These are phyloP conservation scores for Proteles cristata DNA, from an alignment of 2,113 vertebrate species.

Conservation along the genomic window DNA sequence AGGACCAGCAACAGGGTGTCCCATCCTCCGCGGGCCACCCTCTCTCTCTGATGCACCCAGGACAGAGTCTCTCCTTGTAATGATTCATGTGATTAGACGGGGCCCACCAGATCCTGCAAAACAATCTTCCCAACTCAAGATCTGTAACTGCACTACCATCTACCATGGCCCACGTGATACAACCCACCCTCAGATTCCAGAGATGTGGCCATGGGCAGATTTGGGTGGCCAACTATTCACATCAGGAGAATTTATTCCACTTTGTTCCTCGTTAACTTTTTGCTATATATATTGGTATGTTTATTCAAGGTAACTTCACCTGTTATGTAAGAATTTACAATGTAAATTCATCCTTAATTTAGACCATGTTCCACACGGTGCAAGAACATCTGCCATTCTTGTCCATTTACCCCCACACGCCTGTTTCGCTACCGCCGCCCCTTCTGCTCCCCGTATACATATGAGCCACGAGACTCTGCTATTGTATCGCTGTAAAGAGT, in stretches of 20 bases:
- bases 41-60: background rate
- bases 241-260: background rate
- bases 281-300: background rate
- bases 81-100: background rate
- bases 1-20: background rate
- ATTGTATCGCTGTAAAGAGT: background rate
- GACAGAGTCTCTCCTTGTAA: background rate
- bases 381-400: background rate
- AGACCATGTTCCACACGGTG: background rate
- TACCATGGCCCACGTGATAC: rapidly evolving
- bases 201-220: background rate
- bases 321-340: background rate
- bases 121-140: background rate
- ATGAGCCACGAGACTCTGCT: background rate
- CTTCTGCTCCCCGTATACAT: background rate
- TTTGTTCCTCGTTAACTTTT: background rate
- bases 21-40: too few relatives aligned
- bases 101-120: background rate
- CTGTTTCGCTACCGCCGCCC: background rate
- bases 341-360: background rate
- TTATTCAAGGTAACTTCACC: background rate
- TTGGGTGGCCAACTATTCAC: background rate
- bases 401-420: too few relatives aligned
- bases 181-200: background rate
- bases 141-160: background rate